phyloP scores from a whole-genome alignment of 2,888 invertebrate species.

The Geophilus truncorum region DNA sequence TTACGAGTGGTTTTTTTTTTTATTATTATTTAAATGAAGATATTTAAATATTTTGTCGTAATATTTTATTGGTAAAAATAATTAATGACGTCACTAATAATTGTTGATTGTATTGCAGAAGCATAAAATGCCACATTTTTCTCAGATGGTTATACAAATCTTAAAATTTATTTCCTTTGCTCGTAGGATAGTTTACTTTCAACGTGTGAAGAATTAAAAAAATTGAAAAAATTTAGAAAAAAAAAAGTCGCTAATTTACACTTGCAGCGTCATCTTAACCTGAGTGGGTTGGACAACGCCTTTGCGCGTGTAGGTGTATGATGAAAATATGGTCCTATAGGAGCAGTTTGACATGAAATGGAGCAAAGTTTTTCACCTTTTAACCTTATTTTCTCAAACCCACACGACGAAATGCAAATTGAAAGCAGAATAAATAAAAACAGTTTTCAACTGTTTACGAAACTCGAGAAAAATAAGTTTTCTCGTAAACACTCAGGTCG shows the following conservation, averaged over 20 bases:
- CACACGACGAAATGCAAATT: not conserved
- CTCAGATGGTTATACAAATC: too few relatives aligned
- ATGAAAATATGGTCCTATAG: not conserved
- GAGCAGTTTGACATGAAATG: not conserved
- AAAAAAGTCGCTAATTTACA: not conserved
- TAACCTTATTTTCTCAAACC: not conserved
- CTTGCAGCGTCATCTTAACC: not conserved
- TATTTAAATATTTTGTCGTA: too few relatives aligned
- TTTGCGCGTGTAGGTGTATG: not conserved
- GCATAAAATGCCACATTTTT: too few relatives aligned
- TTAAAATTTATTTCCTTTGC: too few relatives aligned
- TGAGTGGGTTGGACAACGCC: not conserved
- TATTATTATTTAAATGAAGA: too few relatives aligned
- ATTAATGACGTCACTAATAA: too few relatives aligned
- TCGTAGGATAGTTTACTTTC: not conserved
- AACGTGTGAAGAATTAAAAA: not conserved
- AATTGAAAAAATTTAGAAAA: not conserved
- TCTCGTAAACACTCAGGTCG: constrained; percentile 3
- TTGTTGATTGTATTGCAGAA: too few relatives aligned
- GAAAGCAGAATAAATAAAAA: not conserved
- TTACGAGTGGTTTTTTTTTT: too few relatives aligned
- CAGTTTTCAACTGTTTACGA: not conserved
- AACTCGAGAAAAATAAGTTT: not conserved
- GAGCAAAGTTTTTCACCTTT: not conserved
- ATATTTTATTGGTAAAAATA: too few relatives aligned